Conservation (phyloP, 2,113 vertebrate genomes). For the Heliornis fulica region DNA sequence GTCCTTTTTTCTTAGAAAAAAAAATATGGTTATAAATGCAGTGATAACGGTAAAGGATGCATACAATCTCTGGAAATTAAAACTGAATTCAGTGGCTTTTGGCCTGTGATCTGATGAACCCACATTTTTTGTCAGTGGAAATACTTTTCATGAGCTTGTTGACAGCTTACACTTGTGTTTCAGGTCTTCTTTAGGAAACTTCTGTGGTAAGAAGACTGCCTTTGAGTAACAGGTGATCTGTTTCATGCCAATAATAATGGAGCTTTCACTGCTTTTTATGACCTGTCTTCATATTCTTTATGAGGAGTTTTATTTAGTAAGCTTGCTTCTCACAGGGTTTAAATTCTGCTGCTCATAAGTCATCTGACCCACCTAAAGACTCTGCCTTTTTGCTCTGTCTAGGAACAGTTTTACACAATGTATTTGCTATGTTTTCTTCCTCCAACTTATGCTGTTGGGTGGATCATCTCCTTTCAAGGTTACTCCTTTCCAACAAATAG, state of each 20-base stretch:
- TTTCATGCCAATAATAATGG: neutral
- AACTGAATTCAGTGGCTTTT: neutral
- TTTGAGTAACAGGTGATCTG: fast-evolving
- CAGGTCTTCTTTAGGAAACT: neutral
- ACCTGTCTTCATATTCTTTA: fast-evolving
- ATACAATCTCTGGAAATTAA: neutral
- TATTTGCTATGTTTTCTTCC: neutral
- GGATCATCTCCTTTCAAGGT: neutral
- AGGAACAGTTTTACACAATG: neutral
- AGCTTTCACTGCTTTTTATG: neutral
- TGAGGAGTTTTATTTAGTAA: neutral
- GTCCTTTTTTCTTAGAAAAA: neutral
- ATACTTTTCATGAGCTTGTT: neutral
- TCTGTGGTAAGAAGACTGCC: neutral
- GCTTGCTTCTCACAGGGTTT: neutral
- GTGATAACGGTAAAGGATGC: neutral
- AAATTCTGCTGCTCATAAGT: neutral
- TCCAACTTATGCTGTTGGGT: neutral
- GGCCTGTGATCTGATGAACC: neutral
- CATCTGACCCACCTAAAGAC: neutral
- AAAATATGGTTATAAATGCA: neutral
- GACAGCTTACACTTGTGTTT: neutral
- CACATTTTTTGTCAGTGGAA: neutral
- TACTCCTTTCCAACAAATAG: neutral
- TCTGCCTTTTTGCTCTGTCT: neutral